These are phyloP conservation scores for Callospermophilus lateralis DNA, from an alignment of 2,113 vertebrate genomes.

Conservation along the genomic window DNA sequence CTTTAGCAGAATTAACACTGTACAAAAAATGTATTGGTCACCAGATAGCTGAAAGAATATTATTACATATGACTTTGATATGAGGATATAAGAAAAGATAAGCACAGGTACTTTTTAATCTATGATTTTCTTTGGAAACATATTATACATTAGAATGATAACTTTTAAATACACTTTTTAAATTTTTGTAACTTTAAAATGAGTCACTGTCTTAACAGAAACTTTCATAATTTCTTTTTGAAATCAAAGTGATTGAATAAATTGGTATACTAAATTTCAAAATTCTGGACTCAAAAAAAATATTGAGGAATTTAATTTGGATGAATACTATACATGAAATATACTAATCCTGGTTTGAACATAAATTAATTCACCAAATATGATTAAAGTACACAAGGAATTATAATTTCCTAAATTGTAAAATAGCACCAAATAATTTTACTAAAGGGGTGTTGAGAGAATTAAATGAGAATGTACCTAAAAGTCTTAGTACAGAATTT, in stretches of 20 bases:
- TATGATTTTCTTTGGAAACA: background rate
- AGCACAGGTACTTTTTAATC: background rate
- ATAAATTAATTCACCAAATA: background rate
- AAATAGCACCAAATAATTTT: too few relatives aligned
- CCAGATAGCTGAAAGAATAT: background rate
- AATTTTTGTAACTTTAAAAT: background rate
- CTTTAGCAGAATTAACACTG: background rate
- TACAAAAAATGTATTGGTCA: background rate
- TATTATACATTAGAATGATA: background rate
- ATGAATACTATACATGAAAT: background rate
- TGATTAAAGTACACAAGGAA: background rate
- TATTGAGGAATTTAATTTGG: constrained; percentile 9
- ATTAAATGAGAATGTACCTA: too few relatives aligned
- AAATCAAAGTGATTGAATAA: background rate
- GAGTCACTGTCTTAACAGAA: constrained; percentile 17
- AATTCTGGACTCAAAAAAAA: background rate
- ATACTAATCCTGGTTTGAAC: background rate
- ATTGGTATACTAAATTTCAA: background rate
- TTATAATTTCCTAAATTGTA: background rate
- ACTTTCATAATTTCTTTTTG: background rate
- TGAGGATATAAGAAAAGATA: background rate
- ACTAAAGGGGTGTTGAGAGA: too few relatives aligned
- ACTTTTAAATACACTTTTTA: background rate
- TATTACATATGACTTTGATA: background rate
- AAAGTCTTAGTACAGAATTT: too few relatives aligned